Conservation (phyloP, 1,140 invertebrate species). For the Drosophila lacteicornis region DNA sequence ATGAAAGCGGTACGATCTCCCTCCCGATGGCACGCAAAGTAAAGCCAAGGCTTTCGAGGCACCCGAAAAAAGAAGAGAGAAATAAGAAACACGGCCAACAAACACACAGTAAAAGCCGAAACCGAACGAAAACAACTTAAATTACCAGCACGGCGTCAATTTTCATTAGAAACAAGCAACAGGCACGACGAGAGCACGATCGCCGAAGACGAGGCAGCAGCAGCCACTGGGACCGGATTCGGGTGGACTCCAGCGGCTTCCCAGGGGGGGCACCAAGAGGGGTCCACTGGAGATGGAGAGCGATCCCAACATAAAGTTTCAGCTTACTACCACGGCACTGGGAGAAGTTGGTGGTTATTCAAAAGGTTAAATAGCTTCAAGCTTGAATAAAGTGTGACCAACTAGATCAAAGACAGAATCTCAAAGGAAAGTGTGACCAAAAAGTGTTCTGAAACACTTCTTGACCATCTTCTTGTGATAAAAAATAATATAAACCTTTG, state of each 20-base stretch:
- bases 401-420: no score
- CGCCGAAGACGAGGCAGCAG: conserved; percentile 16
- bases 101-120: conserved; percentile 25
- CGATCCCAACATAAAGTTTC: conserved; percentile 37
- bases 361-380: not conserved
- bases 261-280: not conserved
- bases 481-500: no score
- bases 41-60: not conserved
- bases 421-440: no score
- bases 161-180: conserved; percentile 79
- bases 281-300: conserved; percentile 11
- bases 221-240: conserved; percentile 53
- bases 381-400: no score
- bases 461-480: no score
- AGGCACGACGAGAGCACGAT: conserved; percentile 33
- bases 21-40: conserved; percentile 27
- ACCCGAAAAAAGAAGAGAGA: conserved; percentile 19
- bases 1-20: conserved; percentile 16
- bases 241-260: conserved; percentile 27
- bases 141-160: conserved; percentile 80
- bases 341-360: not conserved
- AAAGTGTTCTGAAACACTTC: no score
- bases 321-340: conserved; percentile 22
- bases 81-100: conserved; percentile 17
- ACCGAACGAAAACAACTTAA: conserved; percentile 77